Evolutionary conservation across 2,797 vertebrate species (phyloP).

Genomic region (Kryptolebias ocellatus): DNA sequence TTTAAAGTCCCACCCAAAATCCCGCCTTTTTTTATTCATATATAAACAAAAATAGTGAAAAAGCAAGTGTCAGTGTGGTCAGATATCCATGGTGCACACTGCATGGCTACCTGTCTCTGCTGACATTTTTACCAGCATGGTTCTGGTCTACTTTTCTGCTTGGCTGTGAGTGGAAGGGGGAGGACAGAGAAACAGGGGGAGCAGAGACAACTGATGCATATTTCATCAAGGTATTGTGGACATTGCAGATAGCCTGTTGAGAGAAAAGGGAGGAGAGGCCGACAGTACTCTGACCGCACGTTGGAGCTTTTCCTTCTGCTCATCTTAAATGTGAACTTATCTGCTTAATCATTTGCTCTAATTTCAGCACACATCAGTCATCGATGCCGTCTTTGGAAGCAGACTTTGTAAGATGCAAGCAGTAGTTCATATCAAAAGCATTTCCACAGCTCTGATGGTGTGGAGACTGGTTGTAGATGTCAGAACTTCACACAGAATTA

Average conservation of each 20-base stretch:
- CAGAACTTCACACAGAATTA: conserved; percentile 28
- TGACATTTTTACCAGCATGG: conserved; percentile 54
- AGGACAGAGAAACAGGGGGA: conserved; percentile 42
- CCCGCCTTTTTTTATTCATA: background rate
- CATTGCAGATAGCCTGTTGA: conserved; percentile 34
- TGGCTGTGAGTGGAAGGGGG: conserved; percentile 49
- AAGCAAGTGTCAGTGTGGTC: conserved; percentile 27
- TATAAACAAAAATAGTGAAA: conserved; percentile 38
- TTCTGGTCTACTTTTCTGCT: conserved; percentile 64
- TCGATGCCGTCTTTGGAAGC: background rate
- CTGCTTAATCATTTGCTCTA: background rate
- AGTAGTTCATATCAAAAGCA: conserved; percentile 19
- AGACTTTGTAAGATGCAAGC: conserved; percentile 2
- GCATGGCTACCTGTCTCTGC: conserved; percentile 31
- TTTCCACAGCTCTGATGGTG: background rate
- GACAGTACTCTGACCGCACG: conserved; percentile 7
- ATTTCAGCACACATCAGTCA: conserved; percentile 14
- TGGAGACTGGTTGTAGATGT: conserved; percentile 30
- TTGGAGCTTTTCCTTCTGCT: background rate
- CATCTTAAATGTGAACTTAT: background rate
- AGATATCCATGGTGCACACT: conserved; percentile 23
- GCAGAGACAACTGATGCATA: conserved; percentile 61
- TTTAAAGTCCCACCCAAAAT: background rate
- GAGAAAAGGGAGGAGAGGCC: conserved; percentile 14
- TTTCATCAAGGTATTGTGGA: conserved; percentile 65